Evolutionary conservation across 2,797 vertebrate genomes (phyloP).

Genomic region (Pithecia hirsuta): DNA sequence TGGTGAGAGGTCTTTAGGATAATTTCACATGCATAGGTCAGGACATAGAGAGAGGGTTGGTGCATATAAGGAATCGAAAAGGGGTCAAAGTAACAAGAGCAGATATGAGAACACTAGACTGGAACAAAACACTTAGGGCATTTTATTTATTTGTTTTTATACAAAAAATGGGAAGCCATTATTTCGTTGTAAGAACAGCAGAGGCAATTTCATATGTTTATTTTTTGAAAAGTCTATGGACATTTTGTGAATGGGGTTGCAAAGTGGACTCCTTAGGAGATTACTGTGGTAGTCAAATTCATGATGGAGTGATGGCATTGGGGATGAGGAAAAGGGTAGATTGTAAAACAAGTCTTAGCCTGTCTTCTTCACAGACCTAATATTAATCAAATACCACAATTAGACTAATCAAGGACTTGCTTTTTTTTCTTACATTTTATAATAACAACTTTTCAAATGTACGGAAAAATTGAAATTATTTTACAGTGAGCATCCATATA

Average conservation of each 20-base stretch:
- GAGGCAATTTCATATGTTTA: background rate
- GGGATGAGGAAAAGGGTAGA: background rate
- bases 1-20: background rate
- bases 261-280: background rate
- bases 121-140: background rate
- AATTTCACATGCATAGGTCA: background rate
- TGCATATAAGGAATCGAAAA: background rate
- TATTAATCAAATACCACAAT: background rate
- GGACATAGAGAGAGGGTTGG: background rate
- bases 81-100: background rate
- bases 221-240: background rate
- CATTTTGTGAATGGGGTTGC: background rate
- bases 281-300: background rate
- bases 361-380: background rate
- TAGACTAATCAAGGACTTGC: background rate
- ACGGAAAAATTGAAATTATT: background rate
- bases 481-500: background rate
- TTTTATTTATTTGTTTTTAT: background rate
- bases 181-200: background rate
- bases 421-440: background rate
- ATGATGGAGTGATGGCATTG: rapidly evolving
- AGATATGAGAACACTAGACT: background rate
- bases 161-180: background rate
- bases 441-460: background rate
- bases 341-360: background rate